Base-by-base conservation (phyloP, 2,797 vertebrate species). In the Darevskia nairensis region DNA sequence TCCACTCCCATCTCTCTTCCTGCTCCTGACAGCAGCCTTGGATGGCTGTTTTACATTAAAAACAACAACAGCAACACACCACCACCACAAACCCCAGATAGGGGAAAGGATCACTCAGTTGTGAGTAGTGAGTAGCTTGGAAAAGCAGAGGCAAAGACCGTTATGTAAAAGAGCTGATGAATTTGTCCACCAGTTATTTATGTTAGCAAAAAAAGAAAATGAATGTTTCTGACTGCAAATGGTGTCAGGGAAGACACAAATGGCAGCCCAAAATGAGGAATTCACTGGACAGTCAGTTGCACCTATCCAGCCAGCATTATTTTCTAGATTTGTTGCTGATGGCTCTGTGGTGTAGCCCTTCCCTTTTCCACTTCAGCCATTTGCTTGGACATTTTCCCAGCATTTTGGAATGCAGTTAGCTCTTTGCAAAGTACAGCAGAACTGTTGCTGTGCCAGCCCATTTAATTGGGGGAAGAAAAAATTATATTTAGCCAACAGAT, bases 311-410 rank as follows among this genome's bases (percentile, higher is more conserved):
- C 86, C 76, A 88, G 59, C 88, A 68, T 79, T 90, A 89, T 64
- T 89, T 92, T 89, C 91, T 85, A 90, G 89, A 88, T 9, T 0
- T 77, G 69, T 90, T 88, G 86, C 21, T 23, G 86, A 29, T 93
- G 90, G 88, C 6, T 87, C 89, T 91, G 59, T 90, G 86, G 71
- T 92, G 81, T 77, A 87, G 80, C 86, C 82, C 21, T 86, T 77
- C 77, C 27, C 86, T 93, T 81, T 89, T 81, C 75, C 75, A 74
- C 89, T 90, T 64, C 86, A 89, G 78, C 81, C 81, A 82, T 44
- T 91, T 8, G 41, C 80, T 91, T 92, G 93, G 92, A 90, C 88
- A 82, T 80, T 75, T 89, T 91, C 91, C 92, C 79, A 61, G 83
- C 91, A 4, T 69, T 92, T 55, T 79, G 87, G 69, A 79, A 86